Conservation (phyloP, 1,140 invertebrate genomes). For the Archegozetes longisetosus region DNA sequence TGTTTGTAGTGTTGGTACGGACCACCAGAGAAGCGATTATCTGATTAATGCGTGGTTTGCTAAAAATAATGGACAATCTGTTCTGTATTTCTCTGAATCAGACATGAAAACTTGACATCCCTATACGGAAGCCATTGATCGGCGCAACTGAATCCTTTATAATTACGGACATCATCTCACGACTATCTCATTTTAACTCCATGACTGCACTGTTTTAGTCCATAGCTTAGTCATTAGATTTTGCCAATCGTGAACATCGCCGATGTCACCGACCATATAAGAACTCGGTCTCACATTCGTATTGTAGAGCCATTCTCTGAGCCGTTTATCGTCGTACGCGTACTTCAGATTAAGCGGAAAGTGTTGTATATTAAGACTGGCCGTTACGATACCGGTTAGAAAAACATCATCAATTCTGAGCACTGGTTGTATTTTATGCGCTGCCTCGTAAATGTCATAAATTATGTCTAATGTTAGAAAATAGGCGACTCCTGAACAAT, state of each 20-base stretch:
- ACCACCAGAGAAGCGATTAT: too few species aligned
- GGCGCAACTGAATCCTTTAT: too few species aligned
- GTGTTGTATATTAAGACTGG: neutral
- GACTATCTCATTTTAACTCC: too few species aligned
- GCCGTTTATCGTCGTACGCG: constrained; percentile 1
- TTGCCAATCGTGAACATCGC: constrained; percentile 3
- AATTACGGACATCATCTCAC: too few species aligned
- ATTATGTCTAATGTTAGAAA: constrained; percentile 13
- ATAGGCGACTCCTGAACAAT: constrained; percentile 22
- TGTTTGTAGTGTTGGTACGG: too few species aligned
- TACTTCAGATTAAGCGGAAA: constrained; percentile 11
- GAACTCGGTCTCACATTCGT: neutral
- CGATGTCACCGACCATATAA: constrained; percentile 17
- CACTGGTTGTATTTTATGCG: constrained; percentile 2
- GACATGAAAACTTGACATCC: too few species aligned
- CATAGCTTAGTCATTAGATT: constrained; percentile 7
- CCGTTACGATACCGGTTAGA: constrained; percentile 33
- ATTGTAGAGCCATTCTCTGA: constrained; percentile 14
- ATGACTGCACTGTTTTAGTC: constrained; percentile 9
- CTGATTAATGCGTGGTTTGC: too few species aligned
- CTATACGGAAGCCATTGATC: too few species aligned
- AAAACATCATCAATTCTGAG: constrained; percentile 39
- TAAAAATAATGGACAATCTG: too few species aligned
- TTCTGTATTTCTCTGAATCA: too few species aligned
- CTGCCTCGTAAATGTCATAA: constrained; percentile 4